phyloP scores from a whole-genome alignment of 2,888 invertebrate species.

The Harpalus rubripes region DNA sequence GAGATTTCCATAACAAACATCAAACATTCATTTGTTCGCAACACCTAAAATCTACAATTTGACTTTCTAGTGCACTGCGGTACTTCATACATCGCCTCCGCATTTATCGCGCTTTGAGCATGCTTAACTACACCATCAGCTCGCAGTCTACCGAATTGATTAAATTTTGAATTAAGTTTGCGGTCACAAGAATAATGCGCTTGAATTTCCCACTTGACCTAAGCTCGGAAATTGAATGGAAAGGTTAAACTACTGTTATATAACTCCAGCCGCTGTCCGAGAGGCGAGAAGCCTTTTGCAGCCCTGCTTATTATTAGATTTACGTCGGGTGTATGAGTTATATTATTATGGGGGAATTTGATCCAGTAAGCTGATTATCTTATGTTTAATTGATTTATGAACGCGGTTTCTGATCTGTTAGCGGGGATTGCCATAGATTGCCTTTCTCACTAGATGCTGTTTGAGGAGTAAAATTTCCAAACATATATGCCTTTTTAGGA shows the following conservation, averaged over 20 bases:
- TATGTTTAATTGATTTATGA: conserved; percentile 59
- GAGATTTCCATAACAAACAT: background rate
- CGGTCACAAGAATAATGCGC: conserved; percentile 66
- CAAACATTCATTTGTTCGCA: no score
- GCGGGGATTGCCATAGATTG: background rate
- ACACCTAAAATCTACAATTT: background rate
- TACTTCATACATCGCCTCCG: background rate
- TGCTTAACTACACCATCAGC: background rate
- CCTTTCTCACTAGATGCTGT: no score
- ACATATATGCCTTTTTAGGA: no score
- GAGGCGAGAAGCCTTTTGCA: background rate
- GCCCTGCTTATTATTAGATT: conserved; percentile 60
- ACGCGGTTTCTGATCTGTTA: conserved; percentile 6
- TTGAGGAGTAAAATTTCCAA: no score
- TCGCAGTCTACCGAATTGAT: conserved; percentile 56
- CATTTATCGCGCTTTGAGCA: background rate
- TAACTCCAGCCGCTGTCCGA: conserved; percentile 49
- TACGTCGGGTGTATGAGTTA: conserved; percentile 32
- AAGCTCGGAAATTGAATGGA: conserved; percentile 67
- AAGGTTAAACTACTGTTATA: conserved; percentile 67
- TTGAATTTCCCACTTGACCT: conserved; percentile 67
- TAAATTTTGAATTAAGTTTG: conserved; percentile 67
- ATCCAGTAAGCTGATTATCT: conserved; percentile 60
- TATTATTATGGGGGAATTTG: conserved; percentile 63
- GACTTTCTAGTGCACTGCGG: background rate